These are phyloP conservation scores for Ciconia boyciana DNA, from an alignment of 2,113 vertebrate genomes.

Conservation along the genomic window DNA sequence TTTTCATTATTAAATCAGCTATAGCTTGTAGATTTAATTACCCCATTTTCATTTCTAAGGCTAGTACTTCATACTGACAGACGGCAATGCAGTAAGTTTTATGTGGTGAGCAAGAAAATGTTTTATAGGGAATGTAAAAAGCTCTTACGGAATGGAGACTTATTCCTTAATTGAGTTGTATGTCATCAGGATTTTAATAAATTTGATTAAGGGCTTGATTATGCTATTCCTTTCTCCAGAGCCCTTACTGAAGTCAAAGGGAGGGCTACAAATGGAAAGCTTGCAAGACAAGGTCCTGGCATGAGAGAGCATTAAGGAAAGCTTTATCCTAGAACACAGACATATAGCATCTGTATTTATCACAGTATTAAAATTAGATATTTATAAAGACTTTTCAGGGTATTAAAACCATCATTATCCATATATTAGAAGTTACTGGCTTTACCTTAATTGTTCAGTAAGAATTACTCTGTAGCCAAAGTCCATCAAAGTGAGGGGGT, in stretches of 20 bases:
- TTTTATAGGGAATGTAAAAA: slow-evolving; percentile 56
- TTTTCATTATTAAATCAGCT: slow-evolving; percentile 40
- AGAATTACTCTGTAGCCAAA: not conserved
- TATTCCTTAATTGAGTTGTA: slow-evolving; percentile 50
- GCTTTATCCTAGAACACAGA: not conserved
- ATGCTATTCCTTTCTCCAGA: not conserved
- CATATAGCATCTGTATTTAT: not conserved
- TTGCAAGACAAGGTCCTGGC: not conserved
- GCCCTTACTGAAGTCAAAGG: not conserved
- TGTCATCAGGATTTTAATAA: slow-evolving; percentile 41
- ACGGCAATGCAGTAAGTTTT: not conserved
- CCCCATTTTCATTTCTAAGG: slow-evolving; percentile 27
- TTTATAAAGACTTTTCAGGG: not conserved
- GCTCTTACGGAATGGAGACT: not conserved
- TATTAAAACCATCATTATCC: not conserved
- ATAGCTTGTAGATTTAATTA: slow-evolving; percentile 17
- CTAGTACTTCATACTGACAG: slow-evolving; percentile 5
- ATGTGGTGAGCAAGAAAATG: slow-evolving; percentile 19
- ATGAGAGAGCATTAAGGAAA: not conserved
- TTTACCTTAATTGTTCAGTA: not conserved
- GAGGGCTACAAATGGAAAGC: not conserved
- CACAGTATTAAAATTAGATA: not conserved
- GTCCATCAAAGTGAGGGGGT: not conserved
- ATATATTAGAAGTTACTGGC: not conserved
- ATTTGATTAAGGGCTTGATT: slow-evolving; percentile 31